Evolutionary conservation across 2,888 invertebrate species (phyloP), one percentile per base, ranked within the genome.

Genomic region (Adelphocoris suturalis): DNA sequence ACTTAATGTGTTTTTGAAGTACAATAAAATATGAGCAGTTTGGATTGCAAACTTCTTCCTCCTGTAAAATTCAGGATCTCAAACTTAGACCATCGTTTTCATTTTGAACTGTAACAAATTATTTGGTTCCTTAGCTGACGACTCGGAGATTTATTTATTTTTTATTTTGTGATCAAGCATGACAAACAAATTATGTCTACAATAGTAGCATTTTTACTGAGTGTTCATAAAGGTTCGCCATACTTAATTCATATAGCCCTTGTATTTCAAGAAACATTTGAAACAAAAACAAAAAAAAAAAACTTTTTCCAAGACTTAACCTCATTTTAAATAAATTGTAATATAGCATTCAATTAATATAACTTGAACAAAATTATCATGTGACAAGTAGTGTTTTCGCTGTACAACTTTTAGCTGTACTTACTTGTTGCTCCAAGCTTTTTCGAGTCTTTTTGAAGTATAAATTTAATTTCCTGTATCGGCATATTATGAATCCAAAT

Each of bases 321-420:
- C 57, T 85, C 61, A 78, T 78, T 78, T 78, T 23, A 61, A 37
- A 61, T 85, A 52, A 27, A 82, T 28, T 85, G 57, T 85, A 85
- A 57, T 85, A 85, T 82, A 85, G 27, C 48, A 47, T 23, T 52
- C 82, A 82, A 52, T 13, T 52, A 52, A 11, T 47, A 11, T 52
- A n/a, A 23, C 48, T 82, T 48, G 82, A 82, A 48, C 19, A 82
- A 82, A 82, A 82, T 47, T 61, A 4, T 37, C 37, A 37, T 28
- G 86, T 47, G 47, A 75, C 86, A 75, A 86, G 68, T 86, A 48
- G 46, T 37, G 68, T 61, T 85, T 61, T 48, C 48, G 82, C 82
- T 82, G 85, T 85, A 85, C 85, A 85, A 68, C 85, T 28, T 68
- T 75, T 47, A 75, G 86, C 75, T 46, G 86, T 86, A 86, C 86